Evolutionary conservation across 2,797 vertebrate genomes (phyloP), one percentile per base, ranked within the genome.

Genomic region (Epinephelus malabaricus): DNA sequence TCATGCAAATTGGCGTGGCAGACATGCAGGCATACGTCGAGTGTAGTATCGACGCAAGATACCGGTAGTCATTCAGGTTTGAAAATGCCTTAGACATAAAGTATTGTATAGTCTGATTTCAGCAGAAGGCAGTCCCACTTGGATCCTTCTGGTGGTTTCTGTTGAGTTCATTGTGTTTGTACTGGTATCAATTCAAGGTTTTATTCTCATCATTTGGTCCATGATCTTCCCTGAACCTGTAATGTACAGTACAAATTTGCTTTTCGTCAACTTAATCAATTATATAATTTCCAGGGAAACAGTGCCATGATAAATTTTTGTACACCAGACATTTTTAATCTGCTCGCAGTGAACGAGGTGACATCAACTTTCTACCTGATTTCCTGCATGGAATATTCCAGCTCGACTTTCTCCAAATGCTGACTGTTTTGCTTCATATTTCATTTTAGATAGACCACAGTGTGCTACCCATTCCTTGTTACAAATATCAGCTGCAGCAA

Each of bases 401-500:
- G 18, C 8, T 19, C n/a, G 9, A 66, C 17, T 23, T 69, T 60
- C 66, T 61, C 19, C 25, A 63, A 73, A 71, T 53, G 23, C 34
- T 23, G 34, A 17, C 63, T 23, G 21, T 68, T 87, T 86, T 61
- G 66, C 71, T 84, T 80, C 72, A 83, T 85, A 56, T 86, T 85
- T 82, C 66, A 80, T 71, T 68, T 80, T 46, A 40, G 30, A 79
- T 62, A 17, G 40, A 66, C 65, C 69, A 3, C 56, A 25, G 25
- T n/a, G 5, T 58, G 72, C 51, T 47, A 3, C 67, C 65, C 53
- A 50, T 81, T 76, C 38, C 54, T 40, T 67, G 66, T 87, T 79
- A 79, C 58, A 80, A 83, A 89, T 86, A 79, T 83, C 62, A 82
- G 55, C 72, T 13, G 73, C 59, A 21, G 83, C 69, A 86, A 91